These are phyloP conservation scores for Sminthurides aquaticus DNA, from an alignment of 2,888 invertebrate genomes.

Conservation along the genomic window DNA sequence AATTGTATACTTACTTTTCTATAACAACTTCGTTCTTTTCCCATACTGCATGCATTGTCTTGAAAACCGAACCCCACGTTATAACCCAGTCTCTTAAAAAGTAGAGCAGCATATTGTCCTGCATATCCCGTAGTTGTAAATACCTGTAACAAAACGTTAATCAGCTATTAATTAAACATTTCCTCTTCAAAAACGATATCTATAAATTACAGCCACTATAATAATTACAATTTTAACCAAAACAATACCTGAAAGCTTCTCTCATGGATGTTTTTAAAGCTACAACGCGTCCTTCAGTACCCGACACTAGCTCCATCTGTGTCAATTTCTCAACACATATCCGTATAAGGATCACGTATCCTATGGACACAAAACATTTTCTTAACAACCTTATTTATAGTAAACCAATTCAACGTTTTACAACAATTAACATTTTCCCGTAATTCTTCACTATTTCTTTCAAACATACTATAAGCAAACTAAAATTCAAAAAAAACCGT, in stretches of 20 bases:
- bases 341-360: conserved; percentile 28
- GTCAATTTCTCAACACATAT: conserved; percentile 26
- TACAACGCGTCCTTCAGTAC: conserved; percentile 24
- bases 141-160: conserved; percentile 14
- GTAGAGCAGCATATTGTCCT: conserved; percentile 33
- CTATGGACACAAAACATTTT: too few species aligned
- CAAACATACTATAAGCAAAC: too few species aligned
- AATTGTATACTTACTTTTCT: conserved; percentile 27
- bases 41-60: conserved; percentile 3
- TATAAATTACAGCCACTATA: too few species aligned
- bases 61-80: conserved; percentile 29
- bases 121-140: conserved; percentile 31
- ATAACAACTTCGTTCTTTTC: conserved; percentile 20
- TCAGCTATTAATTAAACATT: too few species aligned
- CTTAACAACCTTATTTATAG: too few species aligned
- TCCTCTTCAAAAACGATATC: too few species aligned
- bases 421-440: too few species aligned
- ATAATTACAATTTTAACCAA: too few species aligned
- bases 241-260: conserved; percentile 26
- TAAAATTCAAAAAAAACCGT: not conserved
- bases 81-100: conserved; percentile 29
- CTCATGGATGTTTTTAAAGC: conserved; percentile 24
- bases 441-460: too few species aligned
- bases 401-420: too few species aligned
- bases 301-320: conserved; percentile 21